Conservation (phyloP, 2,888 invertebrate genomes). For the Agrotis exclamationis region DNA sequence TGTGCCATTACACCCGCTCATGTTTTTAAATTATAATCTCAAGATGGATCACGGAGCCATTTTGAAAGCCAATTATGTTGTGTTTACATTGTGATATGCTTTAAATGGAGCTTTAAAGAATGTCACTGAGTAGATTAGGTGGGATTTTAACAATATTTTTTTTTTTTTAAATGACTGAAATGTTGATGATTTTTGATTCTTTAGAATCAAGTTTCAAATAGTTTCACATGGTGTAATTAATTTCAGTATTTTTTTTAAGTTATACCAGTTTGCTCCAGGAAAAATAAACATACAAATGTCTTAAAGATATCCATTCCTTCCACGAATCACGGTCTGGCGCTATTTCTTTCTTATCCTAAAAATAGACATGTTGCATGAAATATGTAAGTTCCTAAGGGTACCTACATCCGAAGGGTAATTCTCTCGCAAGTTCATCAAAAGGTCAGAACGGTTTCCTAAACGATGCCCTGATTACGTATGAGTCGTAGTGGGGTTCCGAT, state of each 20-base stretch:
- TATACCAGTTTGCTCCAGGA: neutral
- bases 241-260: too few relatives aligned
- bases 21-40: conserved; percentile 88
- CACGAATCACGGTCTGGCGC: too few relatives aligned
- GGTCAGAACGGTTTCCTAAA: conserved; percentile 64
- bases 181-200: neutral
- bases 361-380: neutral
- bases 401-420: conserved; percentile 12
- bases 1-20: conserved; percentile 82
- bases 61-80: conserved; percentile 75
- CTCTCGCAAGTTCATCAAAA: conserved; percentile 43
- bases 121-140: neutral
- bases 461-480: conserved; percentile 75
- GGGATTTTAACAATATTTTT: neutral
- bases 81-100: conserved; percentile 55
- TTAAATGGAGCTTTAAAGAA: conserved; percentile 32
- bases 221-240: too few relatives aligned
- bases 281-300: neutral
- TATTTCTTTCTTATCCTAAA: too few relatives aligned
- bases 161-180: neutral
- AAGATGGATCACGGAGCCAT: conserved; percentile 77
- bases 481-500: conserved; percentile 76
- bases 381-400: conserved; percentile 16
- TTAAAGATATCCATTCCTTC: too few relatives aligned
- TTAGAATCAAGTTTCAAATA: too few relatives aligned